phyloP scores from a whole-genome alignment of 2,888 invertebrate genomes.

The Temnothorax unifasciatus region DNA sequence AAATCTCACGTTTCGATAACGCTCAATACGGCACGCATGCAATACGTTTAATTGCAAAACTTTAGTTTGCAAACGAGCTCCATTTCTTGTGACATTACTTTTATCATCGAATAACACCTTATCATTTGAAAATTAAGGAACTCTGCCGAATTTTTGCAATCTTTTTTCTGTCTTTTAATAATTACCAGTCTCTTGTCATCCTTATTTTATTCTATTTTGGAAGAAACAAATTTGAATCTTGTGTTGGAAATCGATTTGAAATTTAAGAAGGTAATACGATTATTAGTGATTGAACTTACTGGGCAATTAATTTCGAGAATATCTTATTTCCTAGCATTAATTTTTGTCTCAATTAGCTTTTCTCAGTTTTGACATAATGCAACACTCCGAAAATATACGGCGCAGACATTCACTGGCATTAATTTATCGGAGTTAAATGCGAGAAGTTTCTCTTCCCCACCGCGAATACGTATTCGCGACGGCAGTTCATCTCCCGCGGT shows the following conservation, averaged over 20 bases:
- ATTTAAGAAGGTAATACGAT: not conserved
- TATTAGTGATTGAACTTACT: not conserved
- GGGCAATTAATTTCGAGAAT: slow-evolving; percentile 2
- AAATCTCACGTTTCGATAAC: slow-evolving; percentile 20
- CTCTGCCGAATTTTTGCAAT: not conserved
- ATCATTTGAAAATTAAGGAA: not conserved
- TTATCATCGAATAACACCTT: not conserved
- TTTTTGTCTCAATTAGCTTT: slow-evolving; percentile 3
- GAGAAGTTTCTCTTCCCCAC: slow-evolving; percentile 23
- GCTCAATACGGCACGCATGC: not conserved
- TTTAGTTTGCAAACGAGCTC: not conserved
- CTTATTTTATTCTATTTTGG: not conserved
- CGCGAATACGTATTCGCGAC: slow-evolving; percentile 29
- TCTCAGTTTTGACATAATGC: not conserved
- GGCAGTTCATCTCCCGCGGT: slow-evolving; percentile 24
- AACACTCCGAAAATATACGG: slow-evolving; percentile 17
- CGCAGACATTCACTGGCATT: slow-evolving; percentile 12
- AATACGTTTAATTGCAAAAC: not conserved
- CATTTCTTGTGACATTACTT: not conserved
- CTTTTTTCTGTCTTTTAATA: not conserved
- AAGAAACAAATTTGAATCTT: slow-evolving; percentile 6
- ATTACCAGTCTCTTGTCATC: not conserved
- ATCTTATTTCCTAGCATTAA: not conserved
- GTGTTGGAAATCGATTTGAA: not conserved
- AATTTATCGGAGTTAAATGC: slow-evolving; percentile 40